phyloP scores from a whole-genome alignment of 1,140 invertebrate species.

The Chrysoperla carnea region DNA sequence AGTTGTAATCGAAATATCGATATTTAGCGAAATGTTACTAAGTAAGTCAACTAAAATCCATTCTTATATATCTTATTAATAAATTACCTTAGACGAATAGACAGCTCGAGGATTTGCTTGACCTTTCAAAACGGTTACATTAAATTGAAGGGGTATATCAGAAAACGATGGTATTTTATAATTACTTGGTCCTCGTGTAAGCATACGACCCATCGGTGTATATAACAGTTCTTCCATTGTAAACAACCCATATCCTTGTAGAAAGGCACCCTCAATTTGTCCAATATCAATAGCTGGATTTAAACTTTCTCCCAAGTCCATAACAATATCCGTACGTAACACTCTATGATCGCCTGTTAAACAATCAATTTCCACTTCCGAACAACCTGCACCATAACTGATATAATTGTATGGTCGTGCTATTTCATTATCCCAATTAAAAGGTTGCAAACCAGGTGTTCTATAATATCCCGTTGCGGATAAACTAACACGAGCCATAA shows the following conservation, averaged over 20 bases:
- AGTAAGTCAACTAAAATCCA: too few species aligned
- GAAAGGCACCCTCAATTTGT: slow-evolving; percentile 86
- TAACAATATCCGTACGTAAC: slow-evolving; percentile 78
- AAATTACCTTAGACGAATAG: slow-evolving; percentile 78
- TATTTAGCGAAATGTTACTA: too few species aligned
- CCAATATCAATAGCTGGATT: slow-evolving; percentile 95
- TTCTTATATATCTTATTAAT: too few species aligned
- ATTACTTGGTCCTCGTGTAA: slow-evolving; percentile 73
- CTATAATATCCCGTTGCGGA: slow-evolving; percentile 76
- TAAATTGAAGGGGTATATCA: slow-evolving; percentile 82
- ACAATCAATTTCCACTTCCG: slow-evolving; percentile 77
- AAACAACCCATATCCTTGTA: slow-evolving; percentile 85
- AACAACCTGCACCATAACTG: slow-evolving; percentile 62
- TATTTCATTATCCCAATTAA: slow-evolving; percentile 49
- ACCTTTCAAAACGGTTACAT: slow-evolving; percentile 81
- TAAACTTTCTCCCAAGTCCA: slow-evolving; percentile 82
- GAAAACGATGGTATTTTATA: slow-evolving; percentile 90
- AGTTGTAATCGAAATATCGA: too few species aligned
- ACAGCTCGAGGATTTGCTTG: slow-evolving; percentile 73
- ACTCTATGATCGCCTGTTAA: slow-evolving; percentile 79
- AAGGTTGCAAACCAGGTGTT: slow-evolving; percentile 66
- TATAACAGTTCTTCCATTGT: slow-evolving; percentile 80
- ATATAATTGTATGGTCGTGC: slow-evolving; percentile 65
- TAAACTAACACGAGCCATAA: slow-evolving; percentile 59
- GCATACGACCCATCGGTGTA: slow-evolving; percentile 62